Percentiles rank a stretch among this genome's conserved stretches.
Conservation (phyloP, 2,888 invertebrate species). For the Meiosimyza decipiens region DNA sequence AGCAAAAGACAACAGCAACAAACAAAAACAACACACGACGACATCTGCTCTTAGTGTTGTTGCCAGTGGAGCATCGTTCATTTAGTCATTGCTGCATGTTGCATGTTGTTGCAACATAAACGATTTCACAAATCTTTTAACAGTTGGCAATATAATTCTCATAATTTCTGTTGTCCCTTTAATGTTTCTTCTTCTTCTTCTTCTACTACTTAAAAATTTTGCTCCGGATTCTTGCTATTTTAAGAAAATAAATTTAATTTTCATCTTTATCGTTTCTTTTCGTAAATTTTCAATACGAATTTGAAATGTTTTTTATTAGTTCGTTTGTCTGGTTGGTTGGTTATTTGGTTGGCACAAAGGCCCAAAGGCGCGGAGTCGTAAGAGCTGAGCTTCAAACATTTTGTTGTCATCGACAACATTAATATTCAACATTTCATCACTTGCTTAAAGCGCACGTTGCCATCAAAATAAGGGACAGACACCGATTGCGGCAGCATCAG, state of each 20-base stretch:
- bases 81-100: slow-evolving; percentile 20
- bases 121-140: slow-evolving; percentile 63
- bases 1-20: not conserved
- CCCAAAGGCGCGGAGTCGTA: not conserved
- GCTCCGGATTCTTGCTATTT: slow-evolving; percentile 38
- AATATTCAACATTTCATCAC: slow-evolving; percentile 51
- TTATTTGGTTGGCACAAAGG: too few relatives aligned
- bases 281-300: not conserved
- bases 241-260: slow-evolving; percentile 14
- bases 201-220: slow-evolving; percentile 11
- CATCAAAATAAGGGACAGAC: slow-evolving; percentile 18
- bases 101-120: slow-evolving; percentile 33
- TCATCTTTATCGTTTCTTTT: slow-evolving; percentile 4
- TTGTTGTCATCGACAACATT: slow-evolving; percentile 61
- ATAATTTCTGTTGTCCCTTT: slow-evolving; percentile 56
- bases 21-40: not conserved
- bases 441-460: slow-evolving; percentile 38
- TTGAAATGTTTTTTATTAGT: slow-evolving; percentile 27
- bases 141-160: slow-evolving; percentile 64
- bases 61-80: not conserved
- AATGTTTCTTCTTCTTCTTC: slow-evolving; percentile 21
- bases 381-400: slow-evolving; percentile 27
- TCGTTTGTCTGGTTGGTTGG: not conserved
- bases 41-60: not conserved
- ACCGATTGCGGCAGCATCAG: not conserved